A percentile compares a stretch with the other conserved stretches of the same genome.
Conservation (phyloP, 2,797 vertebrate genomes). For the Aselliscus stoliczkanus region DNA sequence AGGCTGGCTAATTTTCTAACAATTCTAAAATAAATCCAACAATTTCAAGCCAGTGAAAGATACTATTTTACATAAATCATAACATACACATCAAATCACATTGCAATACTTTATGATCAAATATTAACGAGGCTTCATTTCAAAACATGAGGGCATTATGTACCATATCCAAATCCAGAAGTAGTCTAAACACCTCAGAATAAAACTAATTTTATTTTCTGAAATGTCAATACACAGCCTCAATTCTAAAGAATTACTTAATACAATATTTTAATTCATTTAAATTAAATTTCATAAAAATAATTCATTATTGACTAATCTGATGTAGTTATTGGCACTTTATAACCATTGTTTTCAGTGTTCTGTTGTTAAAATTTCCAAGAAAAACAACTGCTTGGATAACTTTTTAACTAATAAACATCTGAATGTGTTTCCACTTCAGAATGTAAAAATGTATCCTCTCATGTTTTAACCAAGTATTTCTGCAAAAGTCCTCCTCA, state of each 20-base stretch:
- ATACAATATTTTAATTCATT: background rate
- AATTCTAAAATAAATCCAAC: background rate
- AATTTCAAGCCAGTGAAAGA: background rate
- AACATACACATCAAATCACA: background rate
- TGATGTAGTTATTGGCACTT: background rate
- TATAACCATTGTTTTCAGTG: background rate
- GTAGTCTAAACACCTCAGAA: background rate
- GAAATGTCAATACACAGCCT: background rate
- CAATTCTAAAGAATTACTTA: background rate
- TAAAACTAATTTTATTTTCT: background rate
- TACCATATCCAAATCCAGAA: background rate
- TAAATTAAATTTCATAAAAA: constrained; percentile 31
- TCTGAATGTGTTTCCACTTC: background rate
- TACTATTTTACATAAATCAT: background rate
- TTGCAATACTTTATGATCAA: background rate
- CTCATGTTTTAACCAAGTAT: background rate
- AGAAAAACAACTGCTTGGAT: background rate
- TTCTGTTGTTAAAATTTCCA: background rate
- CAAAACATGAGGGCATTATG: background rate
- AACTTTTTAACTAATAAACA: background rate
- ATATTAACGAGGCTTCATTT: background rate
- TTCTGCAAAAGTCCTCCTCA: background rate
- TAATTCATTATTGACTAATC: background rate
- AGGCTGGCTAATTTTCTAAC: too few species aligned
- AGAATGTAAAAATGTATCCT: background rate